A percentile compares a stretch with the other conserved stretches of the same genome.
phyloP scores from a whole-genome alignment of 2,888 invertebrate genomes.

The Pristionchus maxplancki region DNA sequence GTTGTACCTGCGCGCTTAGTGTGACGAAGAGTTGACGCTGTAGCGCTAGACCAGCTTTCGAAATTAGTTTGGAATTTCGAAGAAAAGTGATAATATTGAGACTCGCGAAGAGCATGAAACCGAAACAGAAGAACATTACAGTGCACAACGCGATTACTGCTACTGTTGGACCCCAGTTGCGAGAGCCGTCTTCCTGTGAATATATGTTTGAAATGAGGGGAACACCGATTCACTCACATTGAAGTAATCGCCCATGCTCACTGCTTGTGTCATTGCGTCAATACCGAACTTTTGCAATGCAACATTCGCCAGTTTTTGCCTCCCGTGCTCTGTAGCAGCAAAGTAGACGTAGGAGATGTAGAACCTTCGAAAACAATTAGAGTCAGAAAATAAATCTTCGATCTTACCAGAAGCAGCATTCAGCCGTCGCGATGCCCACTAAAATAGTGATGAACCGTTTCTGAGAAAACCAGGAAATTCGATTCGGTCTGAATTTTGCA shows the following conservation, averaged over 20 bases:
- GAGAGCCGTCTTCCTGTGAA: neutral
- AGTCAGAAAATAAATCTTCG: neutral
- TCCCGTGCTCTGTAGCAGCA: neutral
- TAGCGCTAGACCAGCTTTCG: neutral
- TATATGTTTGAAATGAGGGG: too few relatives aligned
- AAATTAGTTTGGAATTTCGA: neutral
- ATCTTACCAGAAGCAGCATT: neutral
- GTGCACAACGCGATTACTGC: neutral
- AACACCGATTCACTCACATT: neutral
- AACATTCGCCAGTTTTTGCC: neutral
- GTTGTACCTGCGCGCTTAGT: neutral
- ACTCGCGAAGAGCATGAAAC: neutral
- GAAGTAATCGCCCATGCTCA: neutral
- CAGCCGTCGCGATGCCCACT: neutral
- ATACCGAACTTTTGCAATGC: neutral
- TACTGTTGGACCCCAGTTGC: neutral
- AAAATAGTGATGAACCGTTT: neutral
- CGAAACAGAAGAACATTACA: neutral
- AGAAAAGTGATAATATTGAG: neutral
- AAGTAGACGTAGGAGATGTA: neutral
- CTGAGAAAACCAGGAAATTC: neutral
- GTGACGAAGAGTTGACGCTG: neutral
- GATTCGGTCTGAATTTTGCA: neutral
- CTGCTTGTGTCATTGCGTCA: neutral
- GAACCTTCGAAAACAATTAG: neutral